Base-by-base conservation (phyloP, 2,113 vertebrate species). In the Prionailurus viverrinus region DNA sequence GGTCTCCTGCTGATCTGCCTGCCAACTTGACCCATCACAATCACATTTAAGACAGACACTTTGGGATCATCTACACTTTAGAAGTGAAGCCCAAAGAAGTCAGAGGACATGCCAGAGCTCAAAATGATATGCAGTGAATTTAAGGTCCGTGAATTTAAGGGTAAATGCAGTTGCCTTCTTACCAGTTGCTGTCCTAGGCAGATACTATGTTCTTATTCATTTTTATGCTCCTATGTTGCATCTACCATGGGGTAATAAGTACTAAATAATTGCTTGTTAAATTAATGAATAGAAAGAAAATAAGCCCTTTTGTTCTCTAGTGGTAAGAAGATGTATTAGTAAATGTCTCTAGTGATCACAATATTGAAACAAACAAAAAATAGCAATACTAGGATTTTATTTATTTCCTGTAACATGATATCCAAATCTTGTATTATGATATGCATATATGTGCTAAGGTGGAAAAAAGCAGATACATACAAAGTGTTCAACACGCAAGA, bases 271-370 rank as follows among this genome's bases (percentile, higher is more conserved):
- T 85, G 7, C 61, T 90, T 79, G 78, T 89, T 96, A 58, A 88
- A 55, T 36, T 82, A 81, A 66, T 88, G 15, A 79, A 86, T 41
- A 80, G 68, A 83, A 89, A 88, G 55, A 92, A 94, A 66, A 79
- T 14, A 78, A 94, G 19, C n/a, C 51, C 27, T 79, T 94, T 65
- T 89, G 12, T 74, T 74, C 48, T 86, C 80, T 68, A 51, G 6
- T n/a, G 16, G 18, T 89, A 94, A 89, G 27, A 86, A 66, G 45
- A 53, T 53, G 4, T 48, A 33, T 51, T 78, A 66, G 11, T 65
- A 91, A 51, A 45, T 94, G 11, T 36, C 36, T 27, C 68, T 29
- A 73, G 18, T 33, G 41, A 88, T 33, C 65, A 25, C 4, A 83
- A 79, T 87, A 91, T 39, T 58, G 78, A 88, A 92, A 33, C 15